Evolutionary conservation across 2,113 vertebrate species (phyloP), one percentile per base, ranked within the genome.

Genomic region (Pachycephala philippinensis): DNA sequence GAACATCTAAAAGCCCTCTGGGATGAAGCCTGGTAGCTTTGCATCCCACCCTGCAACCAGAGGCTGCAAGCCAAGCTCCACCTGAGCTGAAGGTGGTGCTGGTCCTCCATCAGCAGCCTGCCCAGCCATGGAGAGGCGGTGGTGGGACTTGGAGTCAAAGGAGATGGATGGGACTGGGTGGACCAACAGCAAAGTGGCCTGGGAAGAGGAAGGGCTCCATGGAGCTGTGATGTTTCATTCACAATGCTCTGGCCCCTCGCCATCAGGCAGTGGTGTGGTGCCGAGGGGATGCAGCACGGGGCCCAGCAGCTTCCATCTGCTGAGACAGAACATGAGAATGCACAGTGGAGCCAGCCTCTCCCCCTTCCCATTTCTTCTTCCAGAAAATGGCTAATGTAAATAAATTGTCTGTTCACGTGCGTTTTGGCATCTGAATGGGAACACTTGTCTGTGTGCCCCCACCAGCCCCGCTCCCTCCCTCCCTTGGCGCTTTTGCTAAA

Each of bases 341-440:
- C 92, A 40, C 90, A 88, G 89, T 9, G 71, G 83, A 95, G 40
- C 39, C 87, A 81, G 60, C 47, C 37, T 86, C 68, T 80, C 40
- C 47, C 52, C 47, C 40, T 87, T 93, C 64, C 68, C 40, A 33
- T 60, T 93, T 89, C 74, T 90, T 92, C 59, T 96, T 95, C 82
- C 84, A 89, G 2, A 93, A 95, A 95, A 74, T 63, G 66, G 79
- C 81, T 95, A 90, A 92, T 77, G 93, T 96, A 97, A 97, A 96
- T 95, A 96, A 95, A 92, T 95, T 96, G 75, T 95, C 94, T 69
- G 65, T 69, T 94, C 92, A 57, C 60, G 4, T 61, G 59, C 77
- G 77, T 93, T 86, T 90, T 93, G 89, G 92, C 57, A 93, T 87
- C 79, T 95, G 91, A 95, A 96, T 96, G 69, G 94, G 91, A 96